phyloP scores from a whole-genome alignment of 2,113 vertebrate species.

The Megaceryle maxima region DNA sequence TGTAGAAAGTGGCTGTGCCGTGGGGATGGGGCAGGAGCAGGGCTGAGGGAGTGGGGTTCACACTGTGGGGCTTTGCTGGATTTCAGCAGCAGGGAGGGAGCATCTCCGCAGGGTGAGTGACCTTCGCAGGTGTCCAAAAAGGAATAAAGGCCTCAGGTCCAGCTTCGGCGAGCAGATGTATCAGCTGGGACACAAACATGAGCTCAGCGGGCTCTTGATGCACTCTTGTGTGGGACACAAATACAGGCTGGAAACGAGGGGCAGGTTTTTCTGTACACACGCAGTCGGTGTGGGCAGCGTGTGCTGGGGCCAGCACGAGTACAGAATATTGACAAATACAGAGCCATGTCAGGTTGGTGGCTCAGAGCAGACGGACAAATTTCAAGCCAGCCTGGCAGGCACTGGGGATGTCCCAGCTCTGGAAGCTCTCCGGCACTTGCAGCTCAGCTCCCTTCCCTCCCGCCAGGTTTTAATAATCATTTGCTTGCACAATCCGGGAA shows the following conservation, averaged over 20 bases:
- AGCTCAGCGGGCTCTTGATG: not conserved
- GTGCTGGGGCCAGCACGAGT: not conserved
- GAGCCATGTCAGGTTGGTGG: fast-evolving
- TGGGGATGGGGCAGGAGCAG: not conserved
- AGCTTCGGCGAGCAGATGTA: not conserved
- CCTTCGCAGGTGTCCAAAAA: not conserved
- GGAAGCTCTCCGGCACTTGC: fast-evolving
- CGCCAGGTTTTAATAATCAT: not conserved
- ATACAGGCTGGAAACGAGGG: fast-evolving
- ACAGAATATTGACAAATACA: not conserved
- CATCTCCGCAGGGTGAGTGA: not conserved
- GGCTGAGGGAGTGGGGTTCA: no score
- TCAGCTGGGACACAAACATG: not conserved
- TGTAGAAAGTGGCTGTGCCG: not conserved
- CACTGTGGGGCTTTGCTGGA: not conserved
- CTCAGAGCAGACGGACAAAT: not conserved
- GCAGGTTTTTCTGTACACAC: fast-evolving
- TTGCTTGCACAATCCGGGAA: not conserved
- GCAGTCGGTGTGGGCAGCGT: fast-evolving
- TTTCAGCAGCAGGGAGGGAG: not conserved
- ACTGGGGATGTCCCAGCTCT: not conserved
- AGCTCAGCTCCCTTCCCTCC: not conserved
- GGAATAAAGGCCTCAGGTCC: not conserved
- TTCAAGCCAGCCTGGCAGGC: not conserved
- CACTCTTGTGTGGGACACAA: fast-evolving